phyloP scores from a whole-genome alignment of 2,797 vertebrate species.

The Cheirogaleus major region DNA sequence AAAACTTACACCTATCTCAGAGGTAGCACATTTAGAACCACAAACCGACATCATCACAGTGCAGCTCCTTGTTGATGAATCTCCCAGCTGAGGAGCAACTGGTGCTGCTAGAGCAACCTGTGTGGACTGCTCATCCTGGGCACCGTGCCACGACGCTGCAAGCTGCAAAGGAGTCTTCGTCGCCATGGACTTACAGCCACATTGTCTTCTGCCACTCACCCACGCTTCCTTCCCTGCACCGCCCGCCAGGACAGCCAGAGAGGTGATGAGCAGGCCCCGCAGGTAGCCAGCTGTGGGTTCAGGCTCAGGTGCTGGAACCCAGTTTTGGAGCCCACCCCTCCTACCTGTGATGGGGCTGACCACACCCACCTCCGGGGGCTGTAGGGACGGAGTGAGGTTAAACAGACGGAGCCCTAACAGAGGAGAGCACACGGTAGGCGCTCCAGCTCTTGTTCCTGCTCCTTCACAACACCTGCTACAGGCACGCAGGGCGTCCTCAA shows the following conservation, averaged over 20 bases:
- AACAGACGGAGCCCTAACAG: neutral
- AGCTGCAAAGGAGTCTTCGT: neutral
- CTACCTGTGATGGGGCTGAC: neutral
- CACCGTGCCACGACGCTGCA: rapidly evolving
- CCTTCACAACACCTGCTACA: neutral
- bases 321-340: neutral
- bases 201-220: neutral
- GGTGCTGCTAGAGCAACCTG: too few relatives aligned
- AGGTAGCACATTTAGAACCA: neutral
- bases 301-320: neutral
- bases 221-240: neutral
- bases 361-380: neutral
- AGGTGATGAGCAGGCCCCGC: neutral
- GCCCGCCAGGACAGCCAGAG: neutral
- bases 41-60: rapidly evolving
- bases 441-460: neutral
- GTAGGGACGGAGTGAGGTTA: neutral
- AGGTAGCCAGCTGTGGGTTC: neutral
- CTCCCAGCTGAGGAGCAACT: neutral
- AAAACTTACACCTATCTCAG: neutral
- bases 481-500: neutral
- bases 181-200: neutral
- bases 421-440: neutral
- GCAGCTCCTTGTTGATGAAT: neutral
- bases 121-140: rapidly evolving